A percentile compares a stretch with the other conserved stretches of the same genome.
phyloP scores from a whole-genome alignment of 2,113 vertebrate genomes.

The Pungitius pungitius region DNA sequence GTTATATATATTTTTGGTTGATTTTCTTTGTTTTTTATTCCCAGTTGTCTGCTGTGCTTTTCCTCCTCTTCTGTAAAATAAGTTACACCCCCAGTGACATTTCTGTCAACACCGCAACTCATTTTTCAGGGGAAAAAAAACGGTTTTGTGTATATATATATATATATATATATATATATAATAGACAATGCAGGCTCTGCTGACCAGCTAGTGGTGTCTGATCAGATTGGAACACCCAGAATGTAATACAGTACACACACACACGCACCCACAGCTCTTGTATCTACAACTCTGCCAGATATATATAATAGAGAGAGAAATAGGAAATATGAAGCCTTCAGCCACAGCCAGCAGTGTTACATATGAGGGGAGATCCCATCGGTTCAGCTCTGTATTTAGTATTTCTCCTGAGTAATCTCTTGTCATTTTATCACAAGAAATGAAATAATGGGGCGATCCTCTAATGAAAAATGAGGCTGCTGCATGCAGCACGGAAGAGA shows the following conservation, averaged over 20 bases:
- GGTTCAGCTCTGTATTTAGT: conserved; percentile 75
- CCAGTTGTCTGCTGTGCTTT: conserved; percentile 45
- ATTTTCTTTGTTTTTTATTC: conserved; percentile 56
- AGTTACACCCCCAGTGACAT: conserved; percentile 56
- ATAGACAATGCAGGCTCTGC: conserved; percentile 36
- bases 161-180: background rate
- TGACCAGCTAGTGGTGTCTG: conserved; percentile 66
- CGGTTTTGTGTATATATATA: conserved; percentile 14
- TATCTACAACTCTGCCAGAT: conserved; percentile 72
- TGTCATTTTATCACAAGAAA: conserved; percentile 81
- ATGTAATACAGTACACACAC: conserved; percentile 57
- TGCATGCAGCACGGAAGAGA: conserved; percentile 54
- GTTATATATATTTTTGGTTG: conserved; percentile 63
- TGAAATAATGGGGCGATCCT: conserved; percentile 78
- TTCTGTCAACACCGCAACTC: conserved; percentile 54
- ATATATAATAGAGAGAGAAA: conserved; percentile 77
- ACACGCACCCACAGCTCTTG: conserved; percentile 36
- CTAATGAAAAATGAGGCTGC: conserved; percentile 77
- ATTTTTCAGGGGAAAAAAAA: conserved; percentile 60
- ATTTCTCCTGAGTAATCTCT: conserved; percentile 81
- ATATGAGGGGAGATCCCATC: conserved; percentile 80
- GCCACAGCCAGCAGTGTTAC: conserved; percentile 63
- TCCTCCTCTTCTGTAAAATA: conserved; percentile 46
- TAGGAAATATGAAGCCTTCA: conserved; percentile 79
- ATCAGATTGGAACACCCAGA: conserved; percentile 67